phyloP scores from a whole-genome alignment of 2,113 vertebrate genomes.

The Pteronura brasiliensis region DNA sequence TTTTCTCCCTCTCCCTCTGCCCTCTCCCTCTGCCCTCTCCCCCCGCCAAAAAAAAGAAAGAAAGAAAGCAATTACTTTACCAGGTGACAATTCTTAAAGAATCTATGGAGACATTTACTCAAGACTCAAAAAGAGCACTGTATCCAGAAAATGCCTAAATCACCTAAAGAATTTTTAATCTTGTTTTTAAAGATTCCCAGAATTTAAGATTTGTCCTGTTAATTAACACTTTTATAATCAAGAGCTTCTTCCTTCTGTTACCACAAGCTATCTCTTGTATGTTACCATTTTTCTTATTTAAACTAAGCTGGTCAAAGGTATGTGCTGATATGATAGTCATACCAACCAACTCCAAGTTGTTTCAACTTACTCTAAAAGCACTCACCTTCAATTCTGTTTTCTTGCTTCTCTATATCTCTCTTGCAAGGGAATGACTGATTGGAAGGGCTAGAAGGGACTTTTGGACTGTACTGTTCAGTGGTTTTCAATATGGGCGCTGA shows the following conservation, averaged over 20 bases:
- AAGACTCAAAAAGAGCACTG: neutral
- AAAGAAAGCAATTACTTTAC: neutral
- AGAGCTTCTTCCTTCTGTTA: neutral
- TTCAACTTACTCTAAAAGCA: neutral
- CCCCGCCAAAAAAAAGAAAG: neutral
- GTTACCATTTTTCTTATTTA: neutral
- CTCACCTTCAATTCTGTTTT: neutral
- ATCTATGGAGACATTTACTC: neutral
- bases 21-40: neutral
- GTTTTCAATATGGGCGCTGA: neutral
- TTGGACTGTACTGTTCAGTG: neutral
- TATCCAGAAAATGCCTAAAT: neutral
- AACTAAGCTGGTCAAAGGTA: neutral
- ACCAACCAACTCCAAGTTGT: neutral
- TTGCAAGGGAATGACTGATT: neutral
- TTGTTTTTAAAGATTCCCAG: slow-evolving; percentile 14
- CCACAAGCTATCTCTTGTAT: neutral
- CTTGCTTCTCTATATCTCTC: neutral
- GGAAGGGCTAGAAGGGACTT: neutral
- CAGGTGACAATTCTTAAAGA: neutral
- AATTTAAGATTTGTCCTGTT: neutral
- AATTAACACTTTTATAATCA: neutral
- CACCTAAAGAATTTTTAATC: neutral
- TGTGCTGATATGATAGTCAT: neutral
- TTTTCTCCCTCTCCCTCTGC: neutral